phyloP scores from a whole-genome alignment of 23 tunicate species.

The Corella eumyota region DNA sequence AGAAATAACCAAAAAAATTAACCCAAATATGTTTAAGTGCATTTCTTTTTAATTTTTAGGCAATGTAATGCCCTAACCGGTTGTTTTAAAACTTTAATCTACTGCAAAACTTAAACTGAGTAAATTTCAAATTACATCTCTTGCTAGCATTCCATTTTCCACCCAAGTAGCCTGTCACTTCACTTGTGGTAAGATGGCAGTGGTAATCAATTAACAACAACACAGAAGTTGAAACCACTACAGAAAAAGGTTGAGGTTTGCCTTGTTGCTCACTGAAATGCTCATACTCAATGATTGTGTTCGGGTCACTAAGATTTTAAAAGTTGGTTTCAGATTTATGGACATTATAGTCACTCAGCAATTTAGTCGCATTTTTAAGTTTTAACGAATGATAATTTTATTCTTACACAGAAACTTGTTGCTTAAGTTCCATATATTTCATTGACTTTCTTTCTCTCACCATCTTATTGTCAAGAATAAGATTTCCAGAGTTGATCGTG shows the following conservation, averaged over 20 bases:
- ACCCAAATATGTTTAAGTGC: too few species aligned
- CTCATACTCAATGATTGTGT: constrained; percentile 47
- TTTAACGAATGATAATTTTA: too few species aligned
- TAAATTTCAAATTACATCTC: constrained; percentile 41
- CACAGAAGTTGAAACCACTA: constrained; percentile 40
- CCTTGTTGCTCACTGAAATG: constrained; percentile 18
- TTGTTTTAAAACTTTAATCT: too few species aligned
- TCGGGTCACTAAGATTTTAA: constrained; percentile 34
- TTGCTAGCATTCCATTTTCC: constrained; percentile 69
- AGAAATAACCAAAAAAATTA: too few species aligned
- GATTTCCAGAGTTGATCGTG: neutral
- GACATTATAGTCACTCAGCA: too few species aligned
- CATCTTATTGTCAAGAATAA: constrained; percentile 30
- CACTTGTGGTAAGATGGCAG: constrained; percentile 57
- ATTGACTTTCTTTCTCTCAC: constrained; percentile 25
- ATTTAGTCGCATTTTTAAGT: too few species aligned
- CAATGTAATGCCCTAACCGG: too few species aligned
- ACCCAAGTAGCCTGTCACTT: constrained; percentile 79
- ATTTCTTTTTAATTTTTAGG: too few species aligned
- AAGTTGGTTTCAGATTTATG: too few species aligned
- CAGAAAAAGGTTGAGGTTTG: constrained; percentile 60
- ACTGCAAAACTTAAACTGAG: too few species aligned
- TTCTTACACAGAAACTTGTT: constrained; percentile 8
- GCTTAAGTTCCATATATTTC: constrained; percentile 23
- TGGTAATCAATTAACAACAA: constrained; percentile 64